Base-by-base conservation (phyloP, 2,888 invertebrate genomes). In the Platycnemis pennipes region DNA sequence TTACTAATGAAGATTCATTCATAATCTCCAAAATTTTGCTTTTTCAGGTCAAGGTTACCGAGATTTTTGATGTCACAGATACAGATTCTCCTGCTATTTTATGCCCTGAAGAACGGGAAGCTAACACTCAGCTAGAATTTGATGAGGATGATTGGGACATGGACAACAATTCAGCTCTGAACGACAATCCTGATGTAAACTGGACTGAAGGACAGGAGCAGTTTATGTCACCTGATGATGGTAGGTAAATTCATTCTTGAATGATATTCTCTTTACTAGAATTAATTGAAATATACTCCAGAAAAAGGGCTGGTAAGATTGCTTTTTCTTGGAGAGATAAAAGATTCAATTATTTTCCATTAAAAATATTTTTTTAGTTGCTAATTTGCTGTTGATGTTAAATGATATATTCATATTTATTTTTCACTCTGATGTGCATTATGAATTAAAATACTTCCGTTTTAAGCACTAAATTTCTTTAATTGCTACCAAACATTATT, bases 31-130 rank as follows among this genome's bases (percentile, higher is more conserved):
- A 46, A 19, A 95, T 95, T 94, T 95, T 95, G 69, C 95, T 95
- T 94, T 96, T 96, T 11, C 96, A 98, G 97, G 98, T 98, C 95
- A 98, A 98, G 96, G 98, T 99, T 95, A 98, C 98, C 0, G 98
- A 99, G 97, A 99, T 99, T 95, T 99, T 98, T 96, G 98, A 99
- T 96, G 98, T 99, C 96, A 98, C 98, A 0, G 98, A 98, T 95
- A 97, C 98, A 94, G 98, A 98, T 95, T 97, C 97, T 46, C 97
- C 97, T 94, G 97, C 97, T 44, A 97, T 98, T 94, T 97, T 98
- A 96, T 97, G 97, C 94, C 97, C 97, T 0, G 96, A 96, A 26
- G 98, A 98, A 96, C 97, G 97, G 46, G 97, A 97, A 95, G 95
- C 97, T 94, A 98, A 98, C 96, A 97, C 97, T 95, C 97, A 97